phyloP scores from a whole-genome alignment of 1,140 invertebrate genomes.

The Sycophaga agraensis region DNA sequence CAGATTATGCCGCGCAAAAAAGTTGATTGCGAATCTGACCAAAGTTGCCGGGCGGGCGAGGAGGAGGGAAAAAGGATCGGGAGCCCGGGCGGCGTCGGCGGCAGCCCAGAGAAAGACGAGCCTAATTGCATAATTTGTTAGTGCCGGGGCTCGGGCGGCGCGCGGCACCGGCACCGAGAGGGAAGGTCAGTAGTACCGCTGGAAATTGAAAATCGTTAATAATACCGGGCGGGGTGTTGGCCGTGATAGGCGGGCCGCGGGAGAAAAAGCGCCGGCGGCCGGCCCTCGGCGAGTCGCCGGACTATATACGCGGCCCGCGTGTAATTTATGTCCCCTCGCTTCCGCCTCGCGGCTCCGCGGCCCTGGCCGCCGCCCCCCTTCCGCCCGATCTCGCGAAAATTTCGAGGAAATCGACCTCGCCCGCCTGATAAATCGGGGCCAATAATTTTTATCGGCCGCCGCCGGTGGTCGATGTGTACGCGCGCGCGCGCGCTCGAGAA shows the following conservation, averaged over 20 bases:
- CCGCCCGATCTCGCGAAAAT: conserved; percentile 44
- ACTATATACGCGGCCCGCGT: conserved; percentile 36
- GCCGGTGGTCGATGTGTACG: conserved; percentile 31
- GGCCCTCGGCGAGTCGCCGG: conserved; percentile 27
- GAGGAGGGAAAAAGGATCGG: neutral
- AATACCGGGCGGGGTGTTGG: conserved; percentile 28
- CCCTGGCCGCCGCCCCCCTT: conserved; percentile 12
- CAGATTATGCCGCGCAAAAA: neutral
- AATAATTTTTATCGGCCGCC: conserved; percentile 44
- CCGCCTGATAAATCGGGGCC: conserved; percentile 45
- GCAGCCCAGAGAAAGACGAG: conserved; percentile 30
- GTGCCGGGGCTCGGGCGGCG: conserved; percentile 35
- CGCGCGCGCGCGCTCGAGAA: conserved; percentile 9
- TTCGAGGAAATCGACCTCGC: conserved; percentile 50
- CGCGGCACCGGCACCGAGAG: conserved; percentile 34
- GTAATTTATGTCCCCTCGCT: conserved; percentile 55
- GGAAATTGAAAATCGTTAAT: conserved; percentile 33
- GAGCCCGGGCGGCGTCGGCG: neutral
- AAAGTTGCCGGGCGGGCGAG: neutral
- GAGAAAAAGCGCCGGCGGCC: conserved; percentile 34
- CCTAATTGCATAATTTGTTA: conserved; percentile 51
- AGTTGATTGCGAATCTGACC: neutral
- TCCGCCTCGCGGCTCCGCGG: conserved; percentile 44
- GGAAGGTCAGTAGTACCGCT: conserved; percentile 20
- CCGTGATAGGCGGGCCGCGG: conserved; percentile 35